phyloP scores from a whole-genome alignment of 2,113 vertebrate species.

The Ictidomys tridecemlineatus region DNA sequence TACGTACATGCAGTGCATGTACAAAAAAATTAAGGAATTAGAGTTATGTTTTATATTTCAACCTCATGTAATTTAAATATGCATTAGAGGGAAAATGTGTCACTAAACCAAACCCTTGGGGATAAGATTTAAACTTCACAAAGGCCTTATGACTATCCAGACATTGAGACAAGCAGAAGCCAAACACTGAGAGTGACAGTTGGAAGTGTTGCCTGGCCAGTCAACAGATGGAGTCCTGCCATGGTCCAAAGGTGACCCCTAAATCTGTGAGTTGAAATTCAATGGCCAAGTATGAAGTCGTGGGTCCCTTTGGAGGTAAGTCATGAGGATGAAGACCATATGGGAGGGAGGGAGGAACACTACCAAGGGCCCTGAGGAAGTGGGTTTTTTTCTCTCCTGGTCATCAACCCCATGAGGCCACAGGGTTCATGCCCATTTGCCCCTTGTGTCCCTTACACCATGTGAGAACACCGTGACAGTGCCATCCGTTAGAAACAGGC shows the following conservation, averaged over 20 bases:
- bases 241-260: too few species aligned
- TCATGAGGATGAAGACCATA: neutral
- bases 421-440: neutral
- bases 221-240: neutral
- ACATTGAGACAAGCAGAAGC: neutral
- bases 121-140: neutral
- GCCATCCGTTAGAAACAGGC: rapidly evolving
- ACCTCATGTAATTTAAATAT: neutral
- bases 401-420: neutral
- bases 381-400: neutral
- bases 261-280: neutral
- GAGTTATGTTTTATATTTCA: neutral
- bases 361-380: neutral
- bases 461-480: neutral
- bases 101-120: neutral
- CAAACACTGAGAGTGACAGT: neutral
- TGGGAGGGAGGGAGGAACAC: too few species aligned
- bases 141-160: neutral
- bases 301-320: neutral
- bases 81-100: neutral
- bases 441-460: neutral
- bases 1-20: rapidly evolving
- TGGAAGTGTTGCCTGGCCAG: neutral
- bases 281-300: too few species aligned
- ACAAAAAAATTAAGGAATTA: neutral